Conservation (phyloP, 2,797 vertebrate species). For the Salarias fasciatus region DNA sequence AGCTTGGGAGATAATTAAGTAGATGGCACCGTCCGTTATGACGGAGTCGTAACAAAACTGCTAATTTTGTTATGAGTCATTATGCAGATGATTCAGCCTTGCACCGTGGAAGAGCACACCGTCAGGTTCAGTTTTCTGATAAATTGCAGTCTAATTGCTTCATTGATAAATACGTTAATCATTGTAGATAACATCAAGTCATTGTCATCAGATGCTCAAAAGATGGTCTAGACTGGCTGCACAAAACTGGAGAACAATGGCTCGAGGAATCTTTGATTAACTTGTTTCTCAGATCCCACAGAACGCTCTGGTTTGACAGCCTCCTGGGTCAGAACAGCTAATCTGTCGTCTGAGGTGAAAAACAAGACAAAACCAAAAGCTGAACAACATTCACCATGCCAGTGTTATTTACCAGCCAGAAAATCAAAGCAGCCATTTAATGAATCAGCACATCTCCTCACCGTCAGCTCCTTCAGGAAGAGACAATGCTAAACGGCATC, state of each 20-base stretch:
- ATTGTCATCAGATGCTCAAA: slow-evolving; percentile 28
- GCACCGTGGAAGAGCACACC: background rate
- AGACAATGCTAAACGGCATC: slow-evolving; percentile 34
- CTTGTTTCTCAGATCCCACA: slow-evolving; percentile 11
- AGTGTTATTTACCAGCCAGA: slow-evolving; percentile 28
- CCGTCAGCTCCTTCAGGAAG: slow-evolving; percentile 16
- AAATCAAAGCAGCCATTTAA: slow-evolving; percentile 48
- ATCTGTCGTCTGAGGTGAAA: slow-evolving; percentile 16
- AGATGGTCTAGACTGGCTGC: background rate
- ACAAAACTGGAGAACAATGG: slow-evolving; percentile 3
- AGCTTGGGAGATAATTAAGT: slow-evolving; percentile 25
- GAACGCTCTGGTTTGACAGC: slow-evolving; percentile 1
- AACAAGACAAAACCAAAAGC: slow-evolving; percentile 8
- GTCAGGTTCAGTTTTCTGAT: background rate
- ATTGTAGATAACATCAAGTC: slow-evolving; percentile 2
- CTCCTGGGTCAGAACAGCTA: slow-evolving; percentile 14
- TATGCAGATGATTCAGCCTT: slow-evolving; percentile 16
- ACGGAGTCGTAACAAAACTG: slow-evolving; percentile 2
- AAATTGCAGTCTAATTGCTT: slow-evolving; percentile 7
- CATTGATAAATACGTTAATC: slow-evolving; percentile 19
- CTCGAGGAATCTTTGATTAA: slow-evolving; percentile 5
- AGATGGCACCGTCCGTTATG: slow-evolving; percentile 21
- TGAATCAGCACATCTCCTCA: slow-evolving; percentile 40
- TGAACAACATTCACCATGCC: slow-evolving; percentile 16
- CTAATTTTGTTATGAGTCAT: slow-evolving; percentile 21